Conservation (phyloP, 2,797 vertebrate species). For the Protosalanx chinensis region DNA sequence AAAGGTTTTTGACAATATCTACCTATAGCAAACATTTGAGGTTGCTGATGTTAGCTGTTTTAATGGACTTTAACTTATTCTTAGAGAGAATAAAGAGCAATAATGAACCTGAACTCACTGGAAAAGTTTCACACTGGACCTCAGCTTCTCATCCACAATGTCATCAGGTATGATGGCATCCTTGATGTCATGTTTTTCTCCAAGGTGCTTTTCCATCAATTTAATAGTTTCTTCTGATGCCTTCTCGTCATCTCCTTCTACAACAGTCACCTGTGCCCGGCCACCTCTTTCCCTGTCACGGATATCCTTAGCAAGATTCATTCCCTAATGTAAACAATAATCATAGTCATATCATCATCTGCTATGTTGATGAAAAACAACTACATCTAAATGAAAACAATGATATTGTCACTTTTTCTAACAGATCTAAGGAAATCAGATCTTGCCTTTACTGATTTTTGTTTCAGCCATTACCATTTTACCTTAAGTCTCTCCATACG, state of each 20-base stretch:
- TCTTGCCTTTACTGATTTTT: not conserved
- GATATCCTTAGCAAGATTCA: conserved; percentile 85
- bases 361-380: not conserved
- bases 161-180: conserved; percentile 64
- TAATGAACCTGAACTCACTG: conserved; percentile 71
- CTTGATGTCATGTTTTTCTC: conserved; percentile 70
- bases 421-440: too few relatives aligned
- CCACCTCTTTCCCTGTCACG: conserved; percentile 83
- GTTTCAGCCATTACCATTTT: not conserved
- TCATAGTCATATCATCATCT: too few relatives aligned
- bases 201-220: conserved; percentile 72
- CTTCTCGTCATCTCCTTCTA: conserved; percentile 77
- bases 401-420: too few relatives aligned
- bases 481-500: conserved; percentile 63
- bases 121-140: conserved; percentile 78
- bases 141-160: conserved; percentile 71
- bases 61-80: not conserved
- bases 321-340: conserved; percentile 62
- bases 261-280: conserved; percentile 74
- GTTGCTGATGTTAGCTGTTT: too few relatives aligned
- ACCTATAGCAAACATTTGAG: too few relatives aligned
- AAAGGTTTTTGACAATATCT: too few relatives aligned
- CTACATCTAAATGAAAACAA: too few relatives aligned
- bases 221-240: conserved; percentile 73
- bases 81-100: not conserved